Base-by-base conservation (phyloP, 2,797 vertebrate genomes). In the Cuculus canorus region DNA sequence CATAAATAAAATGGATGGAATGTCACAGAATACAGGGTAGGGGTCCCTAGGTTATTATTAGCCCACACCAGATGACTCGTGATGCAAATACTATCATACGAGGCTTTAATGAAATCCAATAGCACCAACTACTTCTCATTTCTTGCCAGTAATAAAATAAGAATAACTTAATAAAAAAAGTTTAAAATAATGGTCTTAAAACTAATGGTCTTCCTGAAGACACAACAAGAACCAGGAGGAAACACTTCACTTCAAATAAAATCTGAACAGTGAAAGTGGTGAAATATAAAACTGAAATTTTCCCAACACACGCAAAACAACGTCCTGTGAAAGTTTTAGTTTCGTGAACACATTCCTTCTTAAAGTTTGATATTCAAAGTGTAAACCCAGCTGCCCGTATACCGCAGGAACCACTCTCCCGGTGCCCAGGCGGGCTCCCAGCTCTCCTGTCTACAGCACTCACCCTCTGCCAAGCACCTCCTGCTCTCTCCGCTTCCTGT, bases 351-450 rank as follows among this genome's bases (percentile, higher is more conserved):
- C 15, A 7, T 7, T 21, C 60, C 45, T 16, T 37, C 66, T 21
- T 6, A 0, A 39, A 35, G 33, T 13, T 17, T 48, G 69, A 27
- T 37, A 47, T 30, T 39, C 32, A 5, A 53, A 60, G 72, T 0
- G 6, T 2, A 52, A 56, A 1, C 5, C 4, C 84, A 66, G 90
- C 77, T 41, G 59, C 0, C 9, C 0, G 4, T 10, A 13, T 2
- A 0, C 19, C 1, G 22, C 47, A 7, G 81, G 78, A 59, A 23
- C 19, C 24, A 1, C 61, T 5, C 4, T 11, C 0, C 9, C 47
- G 61, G 16, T 24, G 70, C 66, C 78, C 86, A 30, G 52, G 52
- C 52, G 54, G 52, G 52, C 17, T 17, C 64, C 83, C 87, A 37
- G 60, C 81, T 11, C 39, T 25, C 50, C 69, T 17, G 41, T 2